These are phyloP conservation scores for Melikaiella ostensackeni DNA, from an alignment of 2,888 invertebrate species.

Conservation along the genomic window DNA sequence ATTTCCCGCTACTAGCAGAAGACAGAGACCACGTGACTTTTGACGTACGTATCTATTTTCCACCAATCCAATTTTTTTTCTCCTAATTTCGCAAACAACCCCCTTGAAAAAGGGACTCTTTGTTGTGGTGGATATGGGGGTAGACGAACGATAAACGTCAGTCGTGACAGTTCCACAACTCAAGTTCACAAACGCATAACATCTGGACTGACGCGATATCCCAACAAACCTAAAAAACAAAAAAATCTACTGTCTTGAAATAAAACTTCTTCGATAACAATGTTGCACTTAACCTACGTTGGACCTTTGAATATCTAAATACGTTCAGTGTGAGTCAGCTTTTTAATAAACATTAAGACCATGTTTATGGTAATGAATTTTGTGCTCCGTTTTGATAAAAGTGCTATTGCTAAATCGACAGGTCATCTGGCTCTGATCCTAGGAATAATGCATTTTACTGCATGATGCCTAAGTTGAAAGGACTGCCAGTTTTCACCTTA, in stretches of 20 bases:
- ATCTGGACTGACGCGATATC: neutral
- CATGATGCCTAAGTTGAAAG: conserved; percentile 32
- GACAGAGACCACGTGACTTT: neutral
- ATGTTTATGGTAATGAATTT: conserved; percentile 9
- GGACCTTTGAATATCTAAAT: neutral
- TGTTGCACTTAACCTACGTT: conserved; percentile 26
- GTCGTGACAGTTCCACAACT: neutral
- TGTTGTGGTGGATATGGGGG: conserved; percentile 6
- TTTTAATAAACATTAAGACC: conserved; percentile 13
- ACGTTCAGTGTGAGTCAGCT: conserved; percentile 21
- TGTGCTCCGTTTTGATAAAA: neutral
- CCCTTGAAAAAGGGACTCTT: neutral
- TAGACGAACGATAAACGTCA: conserved; percentile 1
- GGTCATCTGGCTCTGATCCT: neutral
- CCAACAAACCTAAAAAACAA: neutral
- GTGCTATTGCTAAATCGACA: neutral
- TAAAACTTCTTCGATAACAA: conserved; percentile 2
- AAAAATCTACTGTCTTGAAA: neutral
- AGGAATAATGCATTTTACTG: conserved; percentile 2
- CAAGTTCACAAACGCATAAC: neutral
- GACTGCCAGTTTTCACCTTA: conserved; percentile 89
- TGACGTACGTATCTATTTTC: neutral
- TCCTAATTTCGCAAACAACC: neutral
- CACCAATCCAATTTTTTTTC: conserved; percentile 2
- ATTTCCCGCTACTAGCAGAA: conserved; percentile 9